Percentiles rank a stretch among this genome's conserved stretches.
Evolutionary conservation across 2,888 invertebrate species (phyloP).

Genomic region (Dicyrtomina minuta): DNA sequence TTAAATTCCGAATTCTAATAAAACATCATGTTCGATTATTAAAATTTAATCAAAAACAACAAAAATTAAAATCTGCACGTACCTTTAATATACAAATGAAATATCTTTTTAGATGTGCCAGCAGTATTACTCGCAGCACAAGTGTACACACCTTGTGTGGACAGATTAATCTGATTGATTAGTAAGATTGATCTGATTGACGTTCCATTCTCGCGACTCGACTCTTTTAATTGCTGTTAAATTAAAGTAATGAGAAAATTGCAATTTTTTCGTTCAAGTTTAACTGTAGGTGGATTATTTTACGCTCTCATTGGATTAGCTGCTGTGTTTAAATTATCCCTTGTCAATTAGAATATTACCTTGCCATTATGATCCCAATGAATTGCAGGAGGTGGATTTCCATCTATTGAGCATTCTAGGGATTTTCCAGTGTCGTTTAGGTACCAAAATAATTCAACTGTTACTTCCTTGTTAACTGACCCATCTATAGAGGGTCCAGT

Average conservation of each 20-base stretch:
- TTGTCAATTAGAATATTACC: too few species aligned
- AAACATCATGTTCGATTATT: too few species aligned
- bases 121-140: neutral
- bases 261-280: neutral
- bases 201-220: neutral
- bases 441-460: constrained; percentile 9
- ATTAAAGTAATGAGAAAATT: neutral
- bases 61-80: too few species aligned
- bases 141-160: neutral
- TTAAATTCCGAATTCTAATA: too few species aligned
- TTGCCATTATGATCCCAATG: constrained; percentile 6
- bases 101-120: neutral
- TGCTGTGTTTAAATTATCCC: neutral
- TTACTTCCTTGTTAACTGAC: neutral
- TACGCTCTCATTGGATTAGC: neutral
- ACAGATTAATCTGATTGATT: neutral
- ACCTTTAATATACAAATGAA: too few species aligned
- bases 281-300: too few species aligned
- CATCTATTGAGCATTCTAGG: neutral
- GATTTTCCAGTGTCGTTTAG: constrained; percentile 15
- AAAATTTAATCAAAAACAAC: too few species aligned
- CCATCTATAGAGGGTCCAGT: neutral
- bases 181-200: neutral
- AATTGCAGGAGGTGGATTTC: neutral
- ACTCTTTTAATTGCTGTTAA: neutral